A percentile compares a stretch with the other conserved stretches of the same genome.
phyloP scores from a whole-genome alignment of 1,140 invertebrate species.

The Metaphire vulgaris region DNA sequence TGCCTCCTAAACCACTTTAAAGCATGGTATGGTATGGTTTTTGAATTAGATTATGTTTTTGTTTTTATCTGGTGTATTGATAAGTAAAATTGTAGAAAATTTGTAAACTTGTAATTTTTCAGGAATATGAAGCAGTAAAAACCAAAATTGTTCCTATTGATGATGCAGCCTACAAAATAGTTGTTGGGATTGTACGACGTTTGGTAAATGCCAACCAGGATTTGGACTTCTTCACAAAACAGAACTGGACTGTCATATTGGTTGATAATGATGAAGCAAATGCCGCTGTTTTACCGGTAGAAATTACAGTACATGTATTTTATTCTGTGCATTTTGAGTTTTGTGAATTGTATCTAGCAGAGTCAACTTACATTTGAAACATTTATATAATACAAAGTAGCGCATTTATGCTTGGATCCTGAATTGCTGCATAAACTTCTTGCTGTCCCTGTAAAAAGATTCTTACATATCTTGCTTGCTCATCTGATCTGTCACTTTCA shows the following conservation, averaged over 20 bases:
- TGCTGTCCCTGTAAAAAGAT: not conserved
- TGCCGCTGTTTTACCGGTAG: slow-evolving; percentile 58
- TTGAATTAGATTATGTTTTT: no score
- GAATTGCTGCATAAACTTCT: not conserved
- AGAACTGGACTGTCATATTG: slow-evolving; percentile 55
- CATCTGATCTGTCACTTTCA: no score
- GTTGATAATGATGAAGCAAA: slow-evolving; percentile 51
- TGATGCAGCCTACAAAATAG: slow-evolving; percentile 45
- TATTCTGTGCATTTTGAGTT: no score
- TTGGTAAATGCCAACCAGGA: slow-evolving; percentile 55
- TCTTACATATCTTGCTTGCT: not conserved
- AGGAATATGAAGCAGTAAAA: slow-evolving; percentile 43
- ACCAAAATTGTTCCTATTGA: slow-evolving; percentile 44
- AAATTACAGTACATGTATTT: no score
- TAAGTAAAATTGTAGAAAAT: no score
- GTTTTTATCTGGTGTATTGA: no score
- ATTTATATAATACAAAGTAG: not conserved
- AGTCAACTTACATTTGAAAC: not conserved
- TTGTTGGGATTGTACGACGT: slow-evolving; percentile 43
- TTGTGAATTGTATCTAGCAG: no score
- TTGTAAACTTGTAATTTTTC: no score
- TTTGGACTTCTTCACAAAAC: slow-evolving; percentile 48
- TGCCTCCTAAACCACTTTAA: no score
- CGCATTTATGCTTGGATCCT: not conserved
- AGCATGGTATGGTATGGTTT: no score